A percentile compares a stretch with the other conserved stretches of the same genome.
phyloP scores from a whole-genome alignment of 2,113 vertebrate genomes.

The Caranx ignobilis region DNA sequence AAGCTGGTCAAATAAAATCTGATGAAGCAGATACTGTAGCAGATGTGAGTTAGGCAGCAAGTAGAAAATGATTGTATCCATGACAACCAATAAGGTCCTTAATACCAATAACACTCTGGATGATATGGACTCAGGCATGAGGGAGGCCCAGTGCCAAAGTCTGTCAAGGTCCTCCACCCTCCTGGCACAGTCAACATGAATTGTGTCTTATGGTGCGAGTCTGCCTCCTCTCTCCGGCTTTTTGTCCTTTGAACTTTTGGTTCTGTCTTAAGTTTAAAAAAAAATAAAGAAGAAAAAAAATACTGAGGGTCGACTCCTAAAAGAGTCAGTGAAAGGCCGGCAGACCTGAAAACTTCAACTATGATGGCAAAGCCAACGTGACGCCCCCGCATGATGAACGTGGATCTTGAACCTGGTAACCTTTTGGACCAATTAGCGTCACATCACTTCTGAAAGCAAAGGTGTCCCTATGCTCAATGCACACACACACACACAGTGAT shows the following conservation, averaged over 20 bases:
- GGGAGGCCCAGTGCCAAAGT: background rate
- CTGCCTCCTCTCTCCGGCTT: constrained; percentile 9
- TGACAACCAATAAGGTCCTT: background rate
- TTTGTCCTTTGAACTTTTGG: constrained; percentile 37
- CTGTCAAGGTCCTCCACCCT: no score
- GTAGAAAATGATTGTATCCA: background rate
- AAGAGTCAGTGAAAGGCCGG: constrained; percentile 19
- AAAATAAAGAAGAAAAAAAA: constrained; percentile 30
- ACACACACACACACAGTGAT: constrained; percentile 8
- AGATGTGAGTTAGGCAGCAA: no score
- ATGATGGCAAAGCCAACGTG: background rate
- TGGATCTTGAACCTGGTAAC: constrained; percentile 58
- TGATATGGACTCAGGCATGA: background rate
- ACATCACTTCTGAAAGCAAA: constrained; percentile 75
- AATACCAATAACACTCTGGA: background rate
- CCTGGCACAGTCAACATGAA: background rate
- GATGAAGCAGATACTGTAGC: background rate
- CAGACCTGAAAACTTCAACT: constrained; percentile 32
- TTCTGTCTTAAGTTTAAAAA: background rate
- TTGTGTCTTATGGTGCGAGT: background rate
- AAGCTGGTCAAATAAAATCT: background rate
- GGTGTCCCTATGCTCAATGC: constrained; percentile 64
- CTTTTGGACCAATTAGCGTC: constrained; percentile 76
- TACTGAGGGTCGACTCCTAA: constrained; percentile 18
- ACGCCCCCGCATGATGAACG: constrained; percentile 48